Evolutionary conservation across 2,888 invertebrate species (phyloP), one percentile per base, ranked within the genome.

Genomic region (Temnothorax ravouxi): DNA sequence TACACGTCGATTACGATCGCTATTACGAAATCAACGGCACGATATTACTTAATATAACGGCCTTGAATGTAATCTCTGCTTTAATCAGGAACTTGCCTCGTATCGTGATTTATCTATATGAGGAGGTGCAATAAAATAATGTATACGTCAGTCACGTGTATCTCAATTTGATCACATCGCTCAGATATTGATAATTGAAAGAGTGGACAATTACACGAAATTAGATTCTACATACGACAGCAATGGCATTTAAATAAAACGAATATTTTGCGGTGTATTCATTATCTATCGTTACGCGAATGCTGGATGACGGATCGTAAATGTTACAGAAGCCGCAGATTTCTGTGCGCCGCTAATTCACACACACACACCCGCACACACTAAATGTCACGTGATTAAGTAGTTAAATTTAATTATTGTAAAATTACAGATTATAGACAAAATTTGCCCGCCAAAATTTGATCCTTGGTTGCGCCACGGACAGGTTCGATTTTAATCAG

Each of bases 21-120:
- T 50, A 59, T 80, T 80, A 80, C 59, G 38, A 80, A 38, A 80
- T 69, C 69, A 69, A 47, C 72, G 59, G 6, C 44, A 21, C 34
- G 38, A 38, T 80, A 80, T 80, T 80, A 80, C 72, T 80, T 80
- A 71, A 80, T 72, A 61, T 25, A 25, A 38, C 50, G 38, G 38
- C 79, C 79, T 80, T 72, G 79, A 59, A 38, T 44, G 72, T 72
- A 72, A 61, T 71, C 79, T 50, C 47, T 34, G 56, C 71, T 71
- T 38, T 80, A 72, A 80, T 71, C 71, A 47, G 71, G 56, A 47
- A 79, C 59, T 71, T 59, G 59, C 47, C 21, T 79, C 71, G 38
- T 59, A 71, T 61, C 71, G 25, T 21, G 18, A 61, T 50, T 80
- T 80, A 80, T 80, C 79, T 38, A n/a, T 21, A 50, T 25, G 44